Evolutionary conservation across 2,888 invertebrate genomes (phyloP).

Genomic region (Caenorhabditis wallacei): DNA sequence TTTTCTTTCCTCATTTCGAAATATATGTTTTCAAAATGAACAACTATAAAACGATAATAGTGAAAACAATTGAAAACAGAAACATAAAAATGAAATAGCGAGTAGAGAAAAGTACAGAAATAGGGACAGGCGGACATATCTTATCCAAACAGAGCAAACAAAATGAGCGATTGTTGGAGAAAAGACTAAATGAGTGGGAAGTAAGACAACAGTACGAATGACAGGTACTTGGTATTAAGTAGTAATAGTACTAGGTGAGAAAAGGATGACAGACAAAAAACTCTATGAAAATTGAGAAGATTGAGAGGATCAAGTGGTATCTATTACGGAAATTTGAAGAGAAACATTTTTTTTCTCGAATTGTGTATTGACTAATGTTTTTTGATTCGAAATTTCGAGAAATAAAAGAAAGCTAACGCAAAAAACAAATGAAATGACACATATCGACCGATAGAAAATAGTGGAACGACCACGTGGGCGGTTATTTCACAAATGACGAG

Average conservation of each 20-base stretch:
- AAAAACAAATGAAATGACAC: slow-evolving; percentile 3
- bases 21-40: not conserved
- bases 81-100: not conserved
- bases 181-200: slow-evolving; percentile 29
- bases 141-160: slow-evolving; percentile 61
- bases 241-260: slow-evolving; percentile 56
- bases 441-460: not conserved
- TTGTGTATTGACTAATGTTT: slow-evolving; percentile 2
- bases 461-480: slow-evolving; percentile 37
- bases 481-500: not conserved
- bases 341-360: not conserved
- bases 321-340: slow-evolving; percentile 11
- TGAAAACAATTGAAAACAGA: not conserved
- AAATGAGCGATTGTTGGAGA: slow-evolving; percentile 33
- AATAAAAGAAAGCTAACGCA: not conserved
- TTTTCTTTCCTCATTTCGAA: not conserved
- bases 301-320: slow-evolving; percentile 41
- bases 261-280: slow-evolving; percentile 32
- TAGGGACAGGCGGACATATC: slow-evolving; percentile 21
- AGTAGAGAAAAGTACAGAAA: slow-evolving; percentile 1
- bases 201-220: slow-evolving; percentile 47
- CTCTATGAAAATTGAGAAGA: slow-evolving; percentile 25
- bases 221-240: slow-evolving; percentile 59
- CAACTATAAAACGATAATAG: not conserved
- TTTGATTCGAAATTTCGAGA: slow-evolving; percentile 1